Percentiles rank a stretch among this genome's conserved stretches.
phyloP scores from a whole-genome alignment of 2,113 vertebrate genomes.

The Ginglymostoma cirratum region DNA sequence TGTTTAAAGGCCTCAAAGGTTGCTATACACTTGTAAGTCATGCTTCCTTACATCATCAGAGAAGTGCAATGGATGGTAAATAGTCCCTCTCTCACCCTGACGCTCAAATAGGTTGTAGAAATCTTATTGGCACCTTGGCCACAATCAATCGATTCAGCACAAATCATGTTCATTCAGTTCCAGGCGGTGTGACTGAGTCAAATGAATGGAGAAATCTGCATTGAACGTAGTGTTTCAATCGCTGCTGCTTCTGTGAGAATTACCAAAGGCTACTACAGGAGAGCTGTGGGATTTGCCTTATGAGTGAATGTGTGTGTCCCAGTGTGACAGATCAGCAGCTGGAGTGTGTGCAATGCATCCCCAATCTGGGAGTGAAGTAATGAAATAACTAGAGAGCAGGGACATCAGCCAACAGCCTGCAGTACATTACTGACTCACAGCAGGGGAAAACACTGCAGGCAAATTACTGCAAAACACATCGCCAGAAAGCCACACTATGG shows the following conservation, averaged over 20 bases:
- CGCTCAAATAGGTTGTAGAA: background rate
- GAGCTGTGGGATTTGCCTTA: constrained; percentile 9
- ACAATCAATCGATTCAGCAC: background rate
- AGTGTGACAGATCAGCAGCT: constrained; percentile 29
- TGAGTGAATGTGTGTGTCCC: constrained; percentile 23
- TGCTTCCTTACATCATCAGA: background rate
- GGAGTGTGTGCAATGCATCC: constrained; percentile 28
- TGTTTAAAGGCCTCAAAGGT: background rate
- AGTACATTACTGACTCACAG: constrained; percentile 22
- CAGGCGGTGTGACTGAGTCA: background rate
- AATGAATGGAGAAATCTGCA: background rate
- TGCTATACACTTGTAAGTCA: background rate
- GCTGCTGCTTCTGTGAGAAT: background rate
- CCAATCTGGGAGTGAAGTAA: constrained; percentile 27
- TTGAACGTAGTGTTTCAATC: background rate
- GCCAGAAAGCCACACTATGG: background rate
- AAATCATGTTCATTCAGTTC: background rate
- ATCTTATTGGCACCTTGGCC: background rate
- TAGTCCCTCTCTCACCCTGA: background rate
- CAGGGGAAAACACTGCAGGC: constrained; percentile 30
- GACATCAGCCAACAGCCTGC: constrained; percentile 29
- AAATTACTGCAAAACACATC: background rate
- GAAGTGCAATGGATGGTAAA: background rate
- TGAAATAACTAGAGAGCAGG: constrained; percentile 31
- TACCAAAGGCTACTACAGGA: constrained; percentile 19